Percentiles rank a stretch among this genome's conserved stretches.
Conservation (phyloP, 2,113 vertebrate species). For the Cinclus mexicanus region DNA sequence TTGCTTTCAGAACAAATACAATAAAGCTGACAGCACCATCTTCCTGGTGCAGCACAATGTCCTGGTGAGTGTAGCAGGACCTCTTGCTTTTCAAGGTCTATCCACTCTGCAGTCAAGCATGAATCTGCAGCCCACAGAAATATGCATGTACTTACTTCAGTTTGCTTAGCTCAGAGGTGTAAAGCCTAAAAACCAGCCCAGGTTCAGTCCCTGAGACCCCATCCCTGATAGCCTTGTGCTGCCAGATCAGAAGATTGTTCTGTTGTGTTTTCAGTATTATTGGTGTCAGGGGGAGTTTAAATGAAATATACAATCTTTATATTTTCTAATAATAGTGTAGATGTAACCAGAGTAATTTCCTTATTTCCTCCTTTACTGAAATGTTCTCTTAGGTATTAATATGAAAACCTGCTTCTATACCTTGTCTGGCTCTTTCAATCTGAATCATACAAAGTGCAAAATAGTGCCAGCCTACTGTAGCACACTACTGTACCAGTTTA, state of each 20-base stretch:
- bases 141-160: not conserved
- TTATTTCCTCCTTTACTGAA: not conserved
- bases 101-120: not conserved
- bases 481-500: not conserved
- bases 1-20: not conserved
- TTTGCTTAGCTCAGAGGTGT: not conserved
- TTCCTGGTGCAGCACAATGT: not conserved
- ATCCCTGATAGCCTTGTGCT: not conserved
- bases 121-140: not conserved
- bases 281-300: not conserved
- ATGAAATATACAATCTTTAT: not conserved
- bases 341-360: not conserved
- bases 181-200: not conserved
- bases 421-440: not conserved
- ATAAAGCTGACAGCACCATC: not conserved
- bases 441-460: not conserved
- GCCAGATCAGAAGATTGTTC: not conserved
- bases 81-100: not conserved
- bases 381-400: not conserved
- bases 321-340: not conserved
- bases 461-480: not conserved
- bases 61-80: not conserved
- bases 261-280: not conserved
- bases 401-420: not conserved
- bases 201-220: not conserved